Evolutionary conservation across 2,113 vertebrate species (phyloP), one percentile per base, ranked within the genome.

Genomic region (Sturnus vulgaris): DNA sequence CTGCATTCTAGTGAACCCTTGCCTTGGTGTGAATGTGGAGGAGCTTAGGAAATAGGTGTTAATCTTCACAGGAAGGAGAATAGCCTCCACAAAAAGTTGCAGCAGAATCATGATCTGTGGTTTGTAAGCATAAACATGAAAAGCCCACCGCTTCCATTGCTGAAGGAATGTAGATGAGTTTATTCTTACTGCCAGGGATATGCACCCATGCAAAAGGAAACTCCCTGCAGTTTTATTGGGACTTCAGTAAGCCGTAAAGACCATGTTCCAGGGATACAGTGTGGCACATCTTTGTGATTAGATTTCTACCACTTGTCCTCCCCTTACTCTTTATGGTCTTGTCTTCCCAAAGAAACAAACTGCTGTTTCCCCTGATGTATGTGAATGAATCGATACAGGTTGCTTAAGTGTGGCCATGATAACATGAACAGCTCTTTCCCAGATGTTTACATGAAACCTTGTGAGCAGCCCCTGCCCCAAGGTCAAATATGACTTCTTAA

Each of bases 31-130:
- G 59, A 37, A 13, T 0, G 0, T n/a, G 40, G 15, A 52, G 33
- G 33, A 68, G 27, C 27, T 86, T 84, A 9, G 16, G 15, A 83
- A 89, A 46, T 10, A 4, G 0, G 0, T 46, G 22, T 52, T 0
- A 0, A 3, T 9, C 50, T 12, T 72, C 49, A 23, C 15, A 40
- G 28, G 22, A 18, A 37, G 55, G 52, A 85, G 52, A 12, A 83
- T 24, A 69, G 37, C 63, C 9, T 57, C 14, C 33, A 30, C 21
- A 25, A 23, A 33, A 16, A 25, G 42, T 23, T 46, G 55, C 28
- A 63, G 11, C 53, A 75, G 11, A 27, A 35, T 47, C 10, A 5
- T 24, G 49, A 21, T 21, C 53, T 72, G 27, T 57, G 15, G 3
- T 50, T 61, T 69, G 30, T 61, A n/a, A 76, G 28, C 18, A 9